A percentile compares a stretch with the other conserved stretches of the same genome.
Evolutionary conservation across 2,888 invertebrate genomes (phyloP).

Genomic region (Limulus polyphemus): DNA sequence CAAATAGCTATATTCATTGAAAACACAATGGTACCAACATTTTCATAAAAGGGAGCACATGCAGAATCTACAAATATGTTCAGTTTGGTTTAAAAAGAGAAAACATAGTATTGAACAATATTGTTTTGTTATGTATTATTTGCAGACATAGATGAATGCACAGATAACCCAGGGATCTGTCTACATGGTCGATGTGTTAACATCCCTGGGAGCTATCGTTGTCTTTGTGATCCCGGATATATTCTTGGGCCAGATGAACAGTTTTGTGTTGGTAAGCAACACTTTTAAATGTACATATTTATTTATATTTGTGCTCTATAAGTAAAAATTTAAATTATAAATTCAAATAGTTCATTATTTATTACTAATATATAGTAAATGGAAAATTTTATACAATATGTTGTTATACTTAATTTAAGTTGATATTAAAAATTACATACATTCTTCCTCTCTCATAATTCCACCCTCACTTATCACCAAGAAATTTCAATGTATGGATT

Average conservation of each 20-base stretch:
- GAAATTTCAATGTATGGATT: too few species aligned
- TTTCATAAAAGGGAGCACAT: too few species aligned
- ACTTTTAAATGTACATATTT: not conserved
- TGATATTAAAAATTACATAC: too few species aligned
- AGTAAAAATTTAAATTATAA: not conserved
- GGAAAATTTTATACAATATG: not conserved
- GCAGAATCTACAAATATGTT: too few species aligned
- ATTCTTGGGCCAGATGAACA: conserved; percentile 52
- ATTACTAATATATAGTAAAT: not conserved
- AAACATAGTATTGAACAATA: not conserved
- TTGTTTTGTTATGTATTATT: conserved; percentile 6
- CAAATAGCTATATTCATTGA: too few species aligned
- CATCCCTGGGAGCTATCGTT: conserved; percentile 43
- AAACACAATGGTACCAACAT: too few species aligned
- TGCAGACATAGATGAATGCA: conserved; percentile 38
- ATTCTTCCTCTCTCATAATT: too few species aligned
- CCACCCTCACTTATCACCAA: too few species aligned
- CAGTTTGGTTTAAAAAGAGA: too few species aligned
- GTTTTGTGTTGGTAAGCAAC: conserved; percentile 40
- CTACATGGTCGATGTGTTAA: conserved; percentile 36
- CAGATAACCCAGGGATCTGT: conserved; percentile 36
- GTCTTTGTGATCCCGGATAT: conserved; percentile 66
- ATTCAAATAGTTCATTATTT: conserved; percentile 5
- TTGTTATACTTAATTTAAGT: too few species aligned
- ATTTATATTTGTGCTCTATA: not conserved